These are phyloP conservation scores for Bufo gargarizans DNA, from an alignment of 2,113 vertebrate genomes.

Conservation along the genomic window DNA sequence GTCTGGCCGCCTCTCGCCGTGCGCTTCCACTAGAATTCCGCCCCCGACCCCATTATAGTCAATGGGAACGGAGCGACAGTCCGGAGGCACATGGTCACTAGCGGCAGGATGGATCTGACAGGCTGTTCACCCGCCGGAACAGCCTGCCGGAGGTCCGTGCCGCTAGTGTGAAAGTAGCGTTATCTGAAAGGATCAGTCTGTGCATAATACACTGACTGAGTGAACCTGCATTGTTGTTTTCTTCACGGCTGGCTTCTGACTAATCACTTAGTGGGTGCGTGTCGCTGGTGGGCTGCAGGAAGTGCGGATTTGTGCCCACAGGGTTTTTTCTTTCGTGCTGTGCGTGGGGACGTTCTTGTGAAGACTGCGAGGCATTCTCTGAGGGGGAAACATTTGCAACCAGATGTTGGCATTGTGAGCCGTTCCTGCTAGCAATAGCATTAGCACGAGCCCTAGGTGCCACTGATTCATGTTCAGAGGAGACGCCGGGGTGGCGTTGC, in stretches of 20 bases:
- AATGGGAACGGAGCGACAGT: no score
- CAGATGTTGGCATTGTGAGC: slow-evolving; percentile 22
- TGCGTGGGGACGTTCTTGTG: not conserved
- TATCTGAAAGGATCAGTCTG: no score
- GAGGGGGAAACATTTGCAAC: not conserved
- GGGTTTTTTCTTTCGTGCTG: not conserved
- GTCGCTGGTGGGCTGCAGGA: slow-evolving; percentile 3
- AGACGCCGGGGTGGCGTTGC: not conserved
- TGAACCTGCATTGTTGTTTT: not conserved
- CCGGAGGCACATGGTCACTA: no score
- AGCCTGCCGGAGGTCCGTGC: no score
- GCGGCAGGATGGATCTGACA: no score
- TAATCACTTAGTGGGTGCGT: not conserved
- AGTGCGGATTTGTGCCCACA: not conserved
- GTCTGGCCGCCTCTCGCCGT: no score
- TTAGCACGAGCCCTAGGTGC: not conserved
- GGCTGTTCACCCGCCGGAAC: no score
- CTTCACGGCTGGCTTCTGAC: not conserved
- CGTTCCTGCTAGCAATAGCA: not conserved
- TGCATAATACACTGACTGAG: not conserved
- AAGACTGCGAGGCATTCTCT: not conserved
- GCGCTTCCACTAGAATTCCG: no score
- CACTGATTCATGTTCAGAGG: not conserved
- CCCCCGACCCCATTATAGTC: no score
- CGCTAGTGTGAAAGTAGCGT: no score